A percentile compares a stretch with the other conserved stretches of the same genome.
These are phyloP conservation scores for Pseudomyrmex flavicornis DNA, from an alignment of 1,140 invertebrate species.

Conservation along the genomic window DNA sequence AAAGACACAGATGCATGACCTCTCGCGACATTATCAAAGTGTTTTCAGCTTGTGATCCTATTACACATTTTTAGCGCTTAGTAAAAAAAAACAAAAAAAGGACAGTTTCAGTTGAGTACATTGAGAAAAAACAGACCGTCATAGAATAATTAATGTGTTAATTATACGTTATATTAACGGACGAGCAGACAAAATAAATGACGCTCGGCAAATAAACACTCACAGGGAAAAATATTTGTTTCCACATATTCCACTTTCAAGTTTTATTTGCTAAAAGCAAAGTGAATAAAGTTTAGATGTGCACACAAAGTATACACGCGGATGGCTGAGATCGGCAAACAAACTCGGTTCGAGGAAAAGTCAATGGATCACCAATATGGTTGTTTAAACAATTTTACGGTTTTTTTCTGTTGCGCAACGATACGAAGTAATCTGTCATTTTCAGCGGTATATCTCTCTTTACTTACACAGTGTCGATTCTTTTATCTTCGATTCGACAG, in stretches of 20 bases:
- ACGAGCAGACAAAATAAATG: not conserved
- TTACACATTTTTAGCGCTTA: not conserved
- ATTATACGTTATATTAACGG: not conserved
- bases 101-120: not conserved
- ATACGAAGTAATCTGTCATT: not conserved
- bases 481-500: conserved; percentile 15
- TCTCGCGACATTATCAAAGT: not conserved
- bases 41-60: not conserved
- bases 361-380: conserved; percentile 19
- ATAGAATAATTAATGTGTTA: not conserved
- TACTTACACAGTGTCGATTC: not conserved
- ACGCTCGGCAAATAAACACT: not conserved
- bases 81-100: too few species aligned
- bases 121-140: not conserved
- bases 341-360: not conserved
- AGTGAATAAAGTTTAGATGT: conserved; percentile 1
- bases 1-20: not conserved
- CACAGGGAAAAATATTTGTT: conserved; percentile 24
- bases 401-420: conserved; percentile 24
- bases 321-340: conserved; percentile 30
- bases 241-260: not conserved
- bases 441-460: not conserved
- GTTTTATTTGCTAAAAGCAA: conserved; percentile 34
- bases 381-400: conserved; percentile 38
- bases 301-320: not conserved